phyloP scores from a whole-genome alignment of 1,140 invertebrate genomes.

The Caligus rogercresseyi region DNA sequence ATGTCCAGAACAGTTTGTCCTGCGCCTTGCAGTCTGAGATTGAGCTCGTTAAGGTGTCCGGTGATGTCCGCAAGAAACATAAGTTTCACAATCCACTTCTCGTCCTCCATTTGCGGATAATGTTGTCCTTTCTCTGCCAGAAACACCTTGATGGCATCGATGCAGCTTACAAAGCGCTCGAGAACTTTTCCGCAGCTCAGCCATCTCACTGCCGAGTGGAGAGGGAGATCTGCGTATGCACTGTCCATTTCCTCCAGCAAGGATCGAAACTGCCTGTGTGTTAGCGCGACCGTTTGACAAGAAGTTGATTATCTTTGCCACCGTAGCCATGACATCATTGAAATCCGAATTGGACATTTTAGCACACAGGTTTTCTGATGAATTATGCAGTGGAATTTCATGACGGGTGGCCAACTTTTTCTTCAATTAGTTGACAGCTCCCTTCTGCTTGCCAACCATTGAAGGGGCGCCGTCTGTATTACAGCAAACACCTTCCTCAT shows the following conservation, averaged over 20 bases:
- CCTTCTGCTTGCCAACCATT: neutral
- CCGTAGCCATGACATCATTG: neutral
- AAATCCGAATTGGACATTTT: neutral
- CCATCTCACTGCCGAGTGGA: neutral
- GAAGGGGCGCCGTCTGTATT: neutral
- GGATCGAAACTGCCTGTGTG: constrained; percentile 30
- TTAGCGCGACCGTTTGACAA: neutral
- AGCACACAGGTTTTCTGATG: neutral
- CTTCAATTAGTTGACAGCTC: neutral
- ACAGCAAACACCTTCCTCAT: neutral
- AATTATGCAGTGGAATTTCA: neutral
- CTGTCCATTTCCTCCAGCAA: neutral
- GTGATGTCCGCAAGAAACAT: constrained; percentile 18
- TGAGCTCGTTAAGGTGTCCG: constrained; percentile 10
- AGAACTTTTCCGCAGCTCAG: constrained; percentile 15
- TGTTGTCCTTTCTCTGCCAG: constrained; percentile 3
- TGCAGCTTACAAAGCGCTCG: constrained; percentile 14
- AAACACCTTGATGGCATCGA: constrained; percentile 15
- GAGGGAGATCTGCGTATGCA: constrained; percentile 16
- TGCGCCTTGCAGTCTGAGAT: constrained; percentile 10
- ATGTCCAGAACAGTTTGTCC: neutral
- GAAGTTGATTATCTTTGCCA: neutral
- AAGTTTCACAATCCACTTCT: constrained; percentile 16
- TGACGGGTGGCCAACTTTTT: neutral
- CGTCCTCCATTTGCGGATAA: neutral